Base-by-base conservation (phyloP, 2,113 vertebrate species). In the Pavo muticus region DNA sequence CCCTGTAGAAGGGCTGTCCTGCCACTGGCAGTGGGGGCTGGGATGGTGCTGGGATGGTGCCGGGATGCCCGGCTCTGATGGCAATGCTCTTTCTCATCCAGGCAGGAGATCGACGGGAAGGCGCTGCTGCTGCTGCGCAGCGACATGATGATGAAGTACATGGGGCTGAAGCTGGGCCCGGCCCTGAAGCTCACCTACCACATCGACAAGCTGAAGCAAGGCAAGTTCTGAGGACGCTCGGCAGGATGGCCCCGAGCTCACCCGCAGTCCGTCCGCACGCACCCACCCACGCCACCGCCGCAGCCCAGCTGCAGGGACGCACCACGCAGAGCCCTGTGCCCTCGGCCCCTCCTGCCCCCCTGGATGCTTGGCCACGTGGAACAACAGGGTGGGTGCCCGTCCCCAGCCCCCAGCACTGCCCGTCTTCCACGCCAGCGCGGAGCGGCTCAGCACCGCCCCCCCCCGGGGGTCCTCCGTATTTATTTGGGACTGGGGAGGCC, bases 101-200 rank as follows among this genome's bases (percentile, higher is more conserved):
- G 14, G 88, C 96, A 99, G 99, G 99, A 99, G 97, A 99, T 99
- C 57, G 99, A 99, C 3, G 99, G 99, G 23, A 99, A 98, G 78
- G 99, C 99, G 19, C 98, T 99, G 72, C 98, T 99, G 52, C 81
- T 99, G 94, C 97, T 99, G 89, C 98, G 99, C 12, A 99, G 98
- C 4, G 99, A 99, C 94, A 98, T 98, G 97, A 99, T 99, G 98
- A 99, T 99, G 99, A 99, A 99, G 94, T 99, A 99, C 97, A 99
- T 99, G 99, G 99, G 99, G 59, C 97, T 99, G 94, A 99, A 99
- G 97, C 98, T 99, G 85, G 99, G 99, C 25, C 99, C 99, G 0
- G 99, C 99, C 19, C 98, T 99, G 96, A 99, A 99, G 97, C 99
- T 99, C 93, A 98, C 98, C 88, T 99, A 99, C 97, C 99, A 99